Conservation (phyloP, 2,888 invertebrate genomes). For the Rotaria magnacalcarata region DNA sequence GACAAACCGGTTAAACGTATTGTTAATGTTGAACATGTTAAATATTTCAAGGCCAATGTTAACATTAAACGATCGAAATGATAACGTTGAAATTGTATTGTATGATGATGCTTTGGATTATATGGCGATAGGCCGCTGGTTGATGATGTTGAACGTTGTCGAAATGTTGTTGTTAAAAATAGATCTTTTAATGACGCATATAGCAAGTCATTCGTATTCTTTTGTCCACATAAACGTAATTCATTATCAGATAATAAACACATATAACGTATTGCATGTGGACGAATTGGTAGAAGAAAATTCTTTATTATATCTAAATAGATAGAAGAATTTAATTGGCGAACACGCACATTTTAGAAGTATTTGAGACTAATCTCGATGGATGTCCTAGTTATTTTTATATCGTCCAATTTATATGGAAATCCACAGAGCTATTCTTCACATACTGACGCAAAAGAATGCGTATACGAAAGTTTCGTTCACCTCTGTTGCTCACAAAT, state of each 20-base stretch:
- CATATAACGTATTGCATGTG: conserved; percentile 79
- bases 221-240: conserved; percentile 76
- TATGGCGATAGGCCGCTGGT: conserved; percentile 69
- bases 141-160: conserved; percentile 48
- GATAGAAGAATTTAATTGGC: no score
- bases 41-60: conserved; percentile 82
- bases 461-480: no score
- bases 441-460: no score
- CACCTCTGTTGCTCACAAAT: no score
- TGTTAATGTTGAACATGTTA: conserved; percentile 84
- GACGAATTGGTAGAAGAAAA: conserved; percentile 78
- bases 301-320: conserved; percentile 70
- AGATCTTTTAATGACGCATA: conserved; percentile 92
- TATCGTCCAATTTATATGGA: no score
- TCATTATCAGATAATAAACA: conserved; percentile 86
- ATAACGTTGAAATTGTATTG: conserved; percentile 15
- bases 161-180: not conserved
- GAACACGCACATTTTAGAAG: no score
- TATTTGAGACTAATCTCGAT: no score
- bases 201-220: conserved; percentile 91
- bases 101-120: conserved; percentile 16
- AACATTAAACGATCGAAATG: conserved; percentile 28
- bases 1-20: conserved; percentile 87
- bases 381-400: no score
- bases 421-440: no score